A percentile compares a stretch with the other conserved stretches of the same genome.
These are phyloP conservation scores for Epizoanthus fatuus DNA, from an alignment of 92 coral and sea anemone species.

Conservation along the genomic window DNA sequence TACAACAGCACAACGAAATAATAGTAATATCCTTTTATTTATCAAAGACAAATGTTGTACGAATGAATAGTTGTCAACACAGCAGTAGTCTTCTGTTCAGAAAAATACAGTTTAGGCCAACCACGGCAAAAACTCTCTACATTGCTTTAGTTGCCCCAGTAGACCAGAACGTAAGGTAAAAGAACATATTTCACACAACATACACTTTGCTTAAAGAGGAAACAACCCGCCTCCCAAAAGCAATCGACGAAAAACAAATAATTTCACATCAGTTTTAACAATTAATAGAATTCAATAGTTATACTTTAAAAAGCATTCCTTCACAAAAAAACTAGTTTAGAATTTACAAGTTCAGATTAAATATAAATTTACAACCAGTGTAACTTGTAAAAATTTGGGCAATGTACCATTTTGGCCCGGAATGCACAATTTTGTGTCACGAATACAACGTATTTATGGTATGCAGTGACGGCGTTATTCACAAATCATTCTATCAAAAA, in stretches of 20 bases:
- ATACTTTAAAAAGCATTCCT: slow-evolving; percentile 11
- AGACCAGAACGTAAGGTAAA: slow-evolving; percentile 24
- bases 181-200: slow-evolving; percentile 24
- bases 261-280: slow-evolving; percentile 9
- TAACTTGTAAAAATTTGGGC: slow-evolving; percentile 30
- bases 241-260: not conserved
- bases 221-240: not conserved
- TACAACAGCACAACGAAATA: too few relatives aligned
- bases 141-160: not conserved
- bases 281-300: not conserved
- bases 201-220: not conserved
- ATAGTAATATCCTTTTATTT: slow-evolving; percentile 15
- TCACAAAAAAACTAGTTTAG: slow-evolving; percentile 35
- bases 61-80: slow-evolving; percentile 15
- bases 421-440: slow-evolving; percentile 29
- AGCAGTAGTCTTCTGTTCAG: not conserved
- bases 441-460: slow-evolving; percentile 22
- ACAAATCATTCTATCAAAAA: slow-evolving; percentile 39
- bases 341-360: slow-evolving; percentile 13
- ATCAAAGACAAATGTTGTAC: slow-evolving; percentile 8
- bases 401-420: slow-evolving; percentile 13
- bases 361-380: slow-evolving; percentile 37
- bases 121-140: slow-evolving; percentile 4
- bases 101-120: slow-evolving; percentile 3
- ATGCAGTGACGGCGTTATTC: slow-evolving; percentile 21